Conservation (phyloP, 2,113 vertebrate species). For the Lagopus muta region DNA sequence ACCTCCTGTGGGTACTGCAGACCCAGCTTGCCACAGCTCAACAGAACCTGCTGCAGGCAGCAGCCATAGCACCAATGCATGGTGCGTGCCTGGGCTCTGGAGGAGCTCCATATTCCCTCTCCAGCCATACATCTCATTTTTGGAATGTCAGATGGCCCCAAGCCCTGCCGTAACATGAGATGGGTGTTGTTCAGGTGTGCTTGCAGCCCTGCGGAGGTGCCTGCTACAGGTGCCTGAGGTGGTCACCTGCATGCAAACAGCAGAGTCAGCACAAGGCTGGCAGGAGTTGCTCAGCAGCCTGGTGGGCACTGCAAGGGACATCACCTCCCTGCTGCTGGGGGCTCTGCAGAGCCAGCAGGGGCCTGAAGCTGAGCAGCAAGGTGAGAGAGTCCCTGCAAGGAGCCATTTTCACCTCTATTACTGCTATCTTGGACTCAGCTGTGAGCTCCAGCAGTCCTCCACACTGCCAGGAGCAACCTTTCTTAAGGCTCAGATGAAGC, state of each 20-base stretch:
- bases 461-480: background rate
- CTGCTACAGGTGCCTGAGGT: slow-evolving; percentile 78
- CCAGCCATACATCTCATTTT: background rate
- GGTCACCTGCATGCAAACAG: slow-evolving; percentile 38
- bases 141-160: background rate
- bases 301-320: slow-evolving; percentile 67
- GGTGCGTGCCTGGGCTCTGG: slow-evolving; percentile 55
- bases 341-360: slow-evolving; percentile 79
- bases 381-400: background rate
- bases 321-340: slow-evolving; percentile 82
- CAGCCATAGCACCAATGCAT: slow-evolving; percentile 80
- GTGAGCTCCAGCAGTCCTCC: background rate
- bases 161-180: background rate
- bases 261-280: slow-evolving; percentile 53
- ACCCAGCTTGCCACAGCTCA: slow-evolving; percentile 79
- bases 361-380: slow-evolving; percentile 45
- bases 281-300: slow-evolving; percentile 69
- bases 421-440: background rate
- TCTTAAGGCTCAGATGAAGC: background rate
- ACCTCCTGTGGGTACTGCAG: slow-evolving; percentile 78
- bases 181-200: slow-evolving; percentile 73
- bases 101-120: background rate
- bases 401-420: background rate
- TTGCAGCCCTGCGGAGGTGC: slow-evolving; percentile 83
- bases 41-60: slow-evolving; percentile 83